Evolutionary conservation across 2,797 vertebrate species (phyloP), one percentile per base, ranked within the genome.

Genomic region (Clamator glandarius): DNA sequence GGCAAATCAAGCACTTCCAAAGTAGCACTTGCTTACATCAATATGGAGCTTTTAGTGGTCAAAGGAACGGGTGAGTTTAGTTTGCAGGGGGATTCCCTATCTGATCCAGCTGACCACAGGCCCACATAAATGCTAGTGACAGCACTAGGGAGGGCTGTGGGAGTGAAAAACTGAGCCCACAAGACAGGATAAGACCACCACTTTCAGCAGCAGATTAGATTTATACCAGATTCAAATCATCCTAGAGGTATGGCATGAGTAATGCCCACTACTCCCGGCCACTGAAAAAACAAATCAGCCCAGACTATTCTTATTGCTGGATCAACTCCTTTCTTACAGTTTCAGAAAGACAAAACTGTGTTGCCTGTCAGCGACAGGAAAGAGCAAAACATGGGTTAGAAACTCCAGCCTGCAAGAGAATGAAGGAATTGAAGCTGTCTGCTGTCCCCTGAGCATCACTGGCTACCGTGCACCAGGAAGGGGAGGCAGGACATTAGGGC

Each of bases 91-190:
- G 70, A 84, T 73, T 24, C 44, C 18, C 36, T 52, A 72, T 96
- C 92, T 93, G 66, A 95, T 94, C 59, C 93, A 51, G 48, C 42
- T 81, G 12, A 36, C 90, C 95, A 86, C 83, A 92, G 80, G 11
- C 50, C 79, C 87, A 67, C 76, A 18, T 63, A 88, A 91, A 51
- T 86, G 73, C 69, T 81, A 52, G 62, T 59, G 69, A 92, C 55
- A 96, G 55, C 63, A 35, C 31, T 10, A 21, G 62, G 58, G 66
- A 94, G n/a, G 70, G 59, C 33, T 76, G 73, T 82, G 89, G 74
- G 73, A 84, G 66, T 41, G 63, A 68, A 90, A 87, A 51, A 16
- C 42, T 73, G 55, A 88, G 59, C 58, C 91, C 80, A 52, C 35
- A 91, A 66, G 73, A 72, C 29, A 58, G 24, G 58, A 64, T 21